Base-by-base conservation (phyloP, 92 coral and sea anemone species). In the Chrysogorgia sp. region DNA sequence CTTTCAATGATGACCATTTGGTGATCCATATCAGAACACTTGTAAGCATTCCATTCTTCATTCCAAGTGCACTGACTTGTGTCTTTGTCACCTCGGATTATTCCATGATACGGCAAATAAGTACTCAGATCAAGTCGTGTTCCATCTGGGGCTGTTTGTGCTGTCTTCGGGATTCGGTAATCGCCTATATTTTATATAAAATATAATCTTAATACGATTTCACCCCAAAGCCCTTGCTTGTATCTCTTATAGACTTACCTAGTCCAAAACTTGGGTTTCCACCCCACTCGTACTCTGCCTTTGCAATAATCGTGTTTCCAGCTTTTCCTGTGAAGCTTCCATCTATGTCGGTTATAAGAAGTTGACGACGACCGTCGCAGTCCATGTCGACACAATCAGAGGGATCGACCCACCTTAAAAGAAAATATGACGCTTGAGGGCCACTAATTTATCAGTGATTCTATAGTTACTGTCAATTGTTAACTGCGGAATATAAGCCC, bases 351-450 rank as follows among this genome's bases (percentile, higher is more conserved):
- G 79, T 83, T 61, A 92, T 83, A 19, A 92, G 80, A 33, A 85
- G 82, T 34, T 92, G 96, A 45, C 89, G 88, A 19, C 79, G 82
- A 29, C 90, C 93, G 76, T 92, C 97, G 24, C 97, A 92, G 79
- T 92, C 97, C 97, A 92, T 92, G 70, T 92, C 97, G 4, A 92
- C 90, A 78, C 97, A 92, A 59, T 92, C 97, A 19, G 90, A 82
- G 10, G 97, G 97, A 85, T 92, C 90, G 26, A 92, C 82, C 87
- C 85, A 82, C 2, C 57, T 71, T 13, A 72, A 55, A 45, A 3
- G 22, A 40, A 40, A n/a, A n/a, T n/a, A n/a, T n/a, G n/a, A n/a
- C n/a, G n/a, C n/a, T n/a, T n/a, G n/a, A n/a, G n/a, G n/a, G n/a
- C n/a, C n/a, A n/a, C n/a, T n/a, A n/a, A n/a, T n/a, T n/a, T n/a